These are phyloP conservation scores for Acromyrmex charruanus DNA, from an alignment of 1,140 invertebrate genomes.

Conservation along the genomic window DNA sequence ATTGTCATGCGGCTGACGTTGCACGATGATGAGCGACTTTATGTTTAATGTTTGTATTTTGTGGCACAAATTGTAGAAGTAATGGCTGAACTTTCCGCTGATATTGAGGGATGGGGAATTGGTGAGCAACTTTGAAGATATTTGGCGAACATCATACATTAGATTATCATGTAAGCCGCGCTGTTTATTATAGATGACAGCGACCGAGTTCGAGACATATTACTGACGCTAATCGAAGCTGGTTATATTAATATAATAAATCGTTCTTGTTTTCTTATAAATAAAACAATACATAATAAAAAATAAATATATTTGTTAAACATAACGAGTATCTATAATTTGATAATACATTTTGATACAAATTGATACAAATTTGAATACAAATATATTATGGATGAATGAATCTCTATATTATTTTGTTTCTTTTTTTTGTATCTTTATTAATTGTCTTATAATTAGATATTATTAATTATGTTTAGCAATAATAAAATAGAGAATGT, in stretches of 20 bases:
- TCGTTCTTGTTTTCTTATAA: not conserved
- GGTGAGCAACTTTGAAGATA: conserved; percentile 28
- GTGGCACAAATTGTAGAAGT: conserved; percentile 17
- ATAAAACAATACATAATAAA: not conserved
- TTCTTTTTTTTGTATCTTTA: too few relatives aligned
- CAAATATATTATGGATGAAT: not conserved
- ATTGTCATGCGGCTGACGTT: conserved; percentile 28
- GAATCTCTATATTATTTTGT: too few relatives aligned
- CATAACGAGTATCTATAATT: not conserved
- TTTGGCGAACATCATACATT: conserved; percentile 14
- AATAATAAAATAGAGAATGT: conserved; percentile 7
- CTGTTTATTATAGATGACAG: conserved; percentile 33
- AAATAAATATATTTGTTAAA: not conserved
- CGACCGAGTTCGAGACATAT: not conserved
- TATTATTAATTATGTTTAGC: not conserved
- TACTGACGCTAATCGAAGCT: conserved; percentile 9
- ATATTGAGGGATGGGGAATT: conserved; percentile 40
- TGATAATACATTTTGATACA: not conserved
- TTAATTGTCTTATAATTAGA: not conserved
- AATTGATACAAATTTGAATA: not conserved
- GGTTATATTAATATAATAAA: not conserved
- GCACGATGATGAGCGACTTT: conserved; percentile 14
- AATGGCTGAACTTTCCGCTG: conserved; percentile 35
- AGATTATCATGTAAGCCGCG: conserved; percentile 17
- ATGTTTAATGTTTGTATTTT: conserved; percentile 42